These are phyloP conservation scores for Melanotus villosus DNA, from an alignment of 2,888 invertebrate genomes.

Conservation along the genomic window DNA sequence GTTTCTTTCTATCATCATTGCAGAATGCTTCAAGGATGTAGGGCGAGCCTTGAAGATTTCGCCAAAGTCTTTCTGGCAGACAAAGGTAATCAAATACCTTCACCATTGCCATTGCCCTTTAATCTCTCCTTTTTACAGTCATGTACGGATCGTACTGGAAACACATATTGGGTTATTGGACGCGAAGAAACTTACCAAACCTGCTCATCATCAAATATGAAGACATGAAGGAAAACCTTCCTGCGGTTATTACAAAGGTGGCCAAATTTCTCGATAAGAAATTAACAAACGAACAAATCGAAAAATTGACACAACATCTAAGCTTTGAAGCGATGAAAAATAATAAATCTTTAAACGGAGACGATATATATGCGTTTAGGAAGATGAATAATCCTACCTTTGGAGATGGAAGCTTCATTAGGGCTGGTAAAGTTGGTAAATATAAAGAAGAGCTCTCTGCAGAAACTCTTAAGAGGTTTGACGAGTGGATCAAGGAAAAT, in stretches of 20 bases:
- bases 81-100: slow-evolving; percentile 65
- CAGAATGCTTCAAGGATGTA: slow-evolving; percentile 72
- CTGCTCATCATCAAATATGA: slow-evolving; percentile 61
- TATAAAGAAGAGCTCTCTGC: slow-evolving; percentile 56
- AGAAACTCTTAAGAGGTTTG: slow-evolving; percentile 59
- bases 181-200: slow-evolving; percentile 59
- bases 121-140: slow-evolving; percentile 49
- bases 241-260: slow-evolving; percentile 64
- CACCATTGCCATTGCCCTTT: neutral
- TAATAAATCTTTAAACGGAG: slow-evolving; percentile 73
- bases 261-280: slow-evolving; percentile 66
- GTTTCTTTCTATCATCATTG: slow-evolving; percentile 92
- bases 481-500: slow-evolving; percentile 55
- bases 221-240: slow-evolving; percentile 66
- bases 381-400: neutral
- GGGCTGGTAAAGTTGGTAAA: slow-evolving; percentile 56
- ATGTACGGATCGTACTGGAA: slow-evolving; percentile 57
- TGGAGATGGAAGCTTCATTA: slow-evolving; percentile 55
- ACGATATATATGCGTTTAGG: slow-evolving; percentile 56
- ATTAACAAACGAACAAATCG: slow-evolving; percentile 55
- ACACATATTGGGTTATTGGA: slow-evolving; percentile 63
- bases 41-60: slow-evolving; percentile 79
- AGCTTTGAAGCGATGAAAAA: slow-evolving; percentile 70
- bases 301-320: slow-evolving; percentile 55
- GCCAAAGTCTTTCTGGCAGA: slow-evolving; percentile 80